A percentile compares a stretch with the other conserved stretches of the same genome.
Conservation (phyloP, 2,113 vertebrate genomes). For the Oxyruncus cristatus region DNA sequence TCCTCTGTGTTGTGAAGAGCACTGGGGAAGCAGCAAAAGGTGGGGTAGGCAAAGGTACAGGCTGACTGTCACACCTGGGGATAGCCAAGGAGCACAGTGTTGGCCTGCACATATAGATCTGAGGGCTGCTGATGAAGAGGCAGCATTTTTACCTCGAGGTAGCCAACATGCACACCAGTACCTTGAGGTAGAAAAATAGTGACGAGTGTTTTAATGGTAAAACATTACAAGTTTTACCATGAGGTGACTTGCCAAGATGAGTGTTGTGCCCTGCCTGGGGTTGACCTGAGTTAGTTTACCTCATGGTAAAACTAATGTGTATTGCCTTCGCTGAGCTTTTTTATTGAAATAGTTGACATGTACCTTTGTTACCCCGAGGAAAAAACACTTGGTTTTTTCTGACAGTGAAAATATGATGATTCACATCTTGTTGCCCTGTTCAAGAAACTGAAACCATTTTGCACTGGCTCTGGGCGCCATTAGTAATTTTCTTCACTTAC, state of each 20-base stretch:
- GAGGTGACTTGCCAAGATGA: neutral
- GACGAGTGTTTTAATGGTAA: too few relatives aligned
- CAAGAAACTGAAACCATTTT: conserved; percentile 42
- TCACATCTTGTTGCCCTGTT: neutral
- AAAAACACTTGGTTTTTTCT: neutral
- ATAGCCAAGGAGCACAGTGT: neutral
- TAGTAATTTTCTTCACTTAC: neutral
- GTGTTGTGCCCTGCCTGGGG: neutral
- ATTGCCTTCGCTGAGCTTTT: neutral
- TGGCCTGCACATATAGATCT: neutral
- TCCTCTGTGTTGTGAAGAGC: neutral
- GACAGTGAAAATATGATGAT: conserved; percentile 4
- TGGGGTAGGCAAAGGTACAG: neutral
- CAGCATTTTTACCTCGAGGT: neutral
- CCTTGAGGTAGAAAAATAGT: neutral
- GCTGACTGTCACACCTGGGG: neutral
- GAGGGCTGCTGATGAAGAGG: neutral
- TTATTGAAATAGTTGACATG: neutral
- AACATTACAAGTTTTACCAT: neutral
- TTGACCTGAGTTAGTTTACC: neutral
- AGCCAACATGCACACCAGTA: neutral
- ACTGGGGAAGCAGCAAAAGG: neutral
- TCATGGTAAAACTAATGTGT: neutral
- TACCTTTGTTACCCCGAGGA: neutral
- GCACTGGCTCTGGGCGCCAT: neutral